Evolutionary conservation across 2,888 invertebrate species (phyloP), one percentile per base, ranked within the genome.

Genomic region (Drepana falcataria): DNA sequence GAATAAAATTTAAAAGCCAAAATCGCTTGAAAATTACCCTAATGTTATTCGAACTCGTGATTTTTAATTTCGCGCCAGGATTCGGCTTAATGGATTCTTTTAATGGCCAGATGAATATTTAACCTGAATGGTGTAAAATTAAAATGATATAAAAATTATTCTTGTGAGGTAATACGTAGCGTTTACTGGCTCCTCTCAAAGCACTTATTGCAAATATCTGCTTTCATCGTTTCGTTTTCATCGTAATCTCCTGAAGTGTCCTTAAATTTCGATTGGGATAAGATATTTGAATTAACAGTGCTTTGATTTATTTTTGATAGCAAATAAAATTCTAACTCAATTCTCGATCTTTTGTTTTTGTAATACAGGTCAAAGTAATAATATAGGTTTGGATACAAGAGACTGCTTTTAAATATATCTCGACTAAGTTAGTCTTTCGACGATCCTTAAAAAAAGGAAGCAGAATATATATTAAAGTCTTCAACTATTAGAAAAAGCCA

Each of bases 81-180:
- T 82, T 82, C 75, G 70, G 68, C 75, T 69, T 84, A 86, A 85
- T 85, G 85, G 82, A 79, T 79, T 73, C 75, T 79, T 81, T 78
- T 78, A 81, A 85, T 79, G 78, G 69, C 72, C 79, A 62, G 80
- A 84, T 86, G 81, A 86, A 85, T 85, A 85, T 83, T 85, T 81
- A 84, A 84, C 75, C 71, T 70, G 74, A 69, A 71, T 68, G 64
- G 72, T 66, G 69, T 73, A 68, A 79, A 80, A 81, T 83, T 81
- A 78, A 79, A 83, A 81, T 82, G 71, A 76, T 79, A 82, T 80
- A 76, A 79, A 82, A 83, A 81, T 79, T 79, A 81, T 81, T 79
- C 75, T 59, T 49, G 57, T 34, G 49, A 58, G 60, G 63, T 64
- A 65, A 55, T 53, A 55, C 59, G 60, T 61, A 59, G 53, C 53